Evolutionary conservation across 2,888 invertebrate species (phyloP).

Genomic region (Eupithecia tripunctaria): DNA sequence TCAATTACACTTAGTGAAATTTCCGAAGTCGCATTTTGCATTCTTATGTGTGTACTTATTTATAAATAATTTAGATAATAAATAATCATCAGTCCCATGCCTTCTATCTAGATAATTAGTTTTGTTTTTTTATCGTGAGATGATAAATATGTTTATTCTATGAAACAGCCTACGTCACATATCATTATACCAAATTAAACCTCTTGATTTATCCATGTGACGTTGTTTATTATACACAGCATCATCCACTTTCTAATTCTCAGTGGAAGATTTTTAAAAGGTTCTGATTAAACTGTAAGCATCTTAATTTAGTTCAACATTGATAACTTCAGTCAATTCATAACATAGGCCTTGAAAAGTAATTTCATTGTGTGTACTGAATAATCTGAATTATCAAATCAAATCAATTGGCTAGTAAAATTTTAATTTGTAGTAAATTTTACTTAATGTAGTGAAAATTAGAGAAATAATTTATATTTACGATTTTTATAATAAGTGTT

Average conservation of each 20-base stretch:
- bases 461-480: background rate
- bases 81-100: constrained; percentile 21
- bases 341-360: background rate
- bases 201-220: background rate
- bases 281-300: background rate
- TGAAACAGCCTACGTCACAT: background rate
- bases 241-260: too few species aligned
- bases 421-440: background rate
- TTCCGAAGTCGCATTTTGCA: constrained; percentile 46
- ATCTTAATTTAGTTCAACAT: background rate
- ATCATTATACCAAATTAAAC: background rate
- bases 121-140: background rate
- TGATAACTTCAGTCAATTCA: background rate
- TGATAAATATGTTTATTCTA: background rate
- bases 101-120: background rate
- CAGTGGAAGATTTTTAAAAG: background rate
- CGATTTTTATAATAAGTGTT: background rate
- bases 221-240: background rate
- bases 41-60: constrained; percentile 41
- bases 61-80: constrained; percentile 42
- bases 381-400: background rate
- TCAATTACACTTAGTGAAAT: constrained; percentile 54
- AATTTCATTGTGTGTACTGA: background rate
- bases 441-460: background rate
- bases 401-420: background rate